Evolutionary conservation across 2,888 invertebrate genomes (phyloP), one percentile per base, ranked within the genome.

Genomic region (Deilephila porcellus): DNA sequence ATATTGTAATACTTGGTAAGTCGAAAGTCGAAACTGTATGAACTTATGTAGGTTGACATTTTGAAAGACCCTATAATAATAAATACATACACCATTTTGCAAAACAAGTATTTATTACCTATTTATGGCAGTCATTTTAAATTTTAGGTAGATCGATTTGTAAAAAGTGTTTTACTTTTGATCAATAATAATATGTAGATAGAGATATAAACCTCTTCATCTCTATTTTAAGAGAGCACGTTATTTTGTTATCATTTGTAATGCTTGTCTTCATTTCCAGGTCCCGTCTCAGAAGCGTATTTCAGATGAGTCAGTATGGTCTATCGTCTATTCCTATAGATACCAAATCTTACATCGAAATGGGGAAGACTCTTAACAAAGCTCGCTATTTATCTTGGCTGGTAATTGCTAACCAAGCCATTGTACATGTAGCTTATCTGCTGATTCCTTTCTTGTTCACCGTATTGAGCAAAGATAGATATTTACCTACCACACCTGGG

Each of bases 401-500:
- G 6, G 88, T 91, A 8, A 81, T 91, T 3, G 64, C 80, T 4
- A 89, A 88, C 74, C 88, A 87, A 71, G 79, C 81, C 0, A n/a
- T 85, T 11, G 83, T 80, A 0, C 90, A 91, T 73, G 74, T 86
- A 3, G 67, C 82, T 3, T 91, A 89, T 60, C 73, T 90, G n/a
- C 4, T 87, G 32, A 71, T 87, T 62, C 90, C 90, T 3, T 80
- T 89, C n/a, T 75, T 88, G 32, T 81, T 90, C 70, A 88, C 87
- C 6, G 60, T 88, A 4, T 82, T 89, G 25, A 85, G 86, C 0
- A 84, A 81, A 62, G 78, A 84, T 52, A 76, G 88, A 75, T 90
- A 89, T 74, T 76, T 91, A 60, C 90, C 90, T 0, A 86, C 86
- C 4, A 90, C 86, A 1, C 90, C 90, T 72, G 90, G 90, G 52